phyloP scores from a whole-genome alignment of 2,113 vertebrate genomes.

The Lathamus discolor region DNA sequence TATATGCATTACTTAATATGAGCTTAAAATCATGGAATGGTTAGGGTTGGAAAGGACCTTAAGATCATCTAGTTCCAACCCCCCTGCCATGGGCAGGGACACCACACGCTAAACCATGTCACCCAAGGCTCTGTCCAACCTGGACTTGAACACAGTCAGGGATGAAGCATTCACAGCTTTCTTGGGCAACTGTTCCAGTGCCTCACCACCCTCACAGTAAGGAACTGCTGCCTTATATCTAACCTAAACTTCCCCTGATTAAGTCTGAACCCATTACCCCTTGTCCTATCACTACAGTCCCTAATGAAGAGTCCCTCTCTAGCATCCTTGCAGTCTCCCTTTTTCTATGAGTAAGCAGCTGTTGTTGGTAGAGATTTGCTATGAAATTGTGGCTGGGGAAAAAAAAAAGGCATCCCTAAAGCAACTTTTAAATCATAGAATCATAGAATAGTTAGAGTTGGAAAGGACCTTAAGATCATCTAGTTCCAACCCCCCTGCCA shows the following conservation, averaged over 20 bases:
- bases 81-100: background rate
- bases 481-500: too few species aligned
- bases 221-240: background rate
- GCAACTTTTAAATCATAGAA: background rate
- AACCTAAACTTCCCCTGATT: background rate
- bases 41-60: background rate
- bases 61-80: background rate
- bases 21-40: background rate
- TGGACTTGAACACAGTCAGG: background rate
- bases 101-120: background rate
- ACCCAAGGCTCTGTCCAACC: background rate
- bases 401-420: background rate
- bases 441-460: too few species aligned
- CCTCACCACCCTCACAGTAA: background rate
- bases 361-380: background rate
- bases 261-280: background rate
- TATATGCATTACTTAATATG: background rate
- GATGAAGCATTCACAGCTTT: background rate
- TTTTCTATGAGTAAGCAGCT: background rate
- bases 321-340: background rate
- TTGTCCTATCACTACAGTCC: background rate
- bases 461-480: too few species aligned
- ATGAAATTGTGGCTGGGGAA: background rate
- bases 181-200: background rate
- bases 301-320: background rate